Base-by-base conservation (phyloP, 2,113 vertebrate genomes). In the Eulemur macaco region DNA sequence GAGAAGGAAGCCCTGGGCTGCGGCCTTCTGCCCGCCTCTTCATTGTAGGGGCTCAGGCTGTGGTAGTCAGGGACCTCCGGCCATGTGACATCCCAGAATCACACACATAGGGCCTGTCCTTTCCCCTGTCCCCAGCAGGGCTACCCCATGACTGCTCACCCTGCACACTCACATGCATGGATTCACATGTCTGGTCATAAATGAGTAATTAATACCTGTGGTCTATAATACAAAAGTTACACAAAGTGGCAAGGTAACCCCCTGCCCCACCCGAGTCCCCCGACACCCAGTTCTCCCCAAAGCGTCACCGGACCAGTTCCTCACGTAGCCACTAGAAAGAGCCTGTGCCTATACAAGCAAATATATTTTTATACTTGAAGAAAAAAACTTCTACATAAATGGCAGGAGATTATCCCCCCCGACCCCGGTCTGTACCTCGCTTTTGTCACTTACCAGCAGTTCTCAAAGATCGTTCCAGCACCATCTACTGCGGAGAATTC, bases 61-160 rank as follows among this genome's bases (percentile, higher is more conserved):
- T 29, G 20, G 29, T 25, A n/a, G 45, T 29, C 80, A 17, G 8
- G 86, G 45, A 39, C 34, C 9, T 29, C 64, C 3, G 34, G 58
- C 23, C 64, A 12, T 0, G 42, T 69, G 45, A 25, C 64, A 56
- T 17, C 60, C 45, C 39, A 1, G 13, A 18, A 45, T 37, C n/a
- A 37, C 27, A 78, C 77, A 47, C 42, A n/a, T 11, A 76, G n/a
- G 56, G 15, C n/a, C 52, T 34, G 7, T 39, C 64, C 39, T 29
- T 17, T 37, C n/a, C 47, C 31, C 63, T 8, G 5, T 34, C 7
- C 1, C 81, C 42, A 5, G 37, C 0, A 8, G 50, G 58, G 42
- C 69, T 7, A 11, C 50, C 82, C 78, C 0, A 0, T 1, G 25
- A 37, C 52, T 0, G 4, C 21, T 13, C 3, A 3, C 25, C 25